Evolutionary conservation across 2,113 vertebrate species (phyloP).

Genomic region (Dicaeum eximium): DNA sequence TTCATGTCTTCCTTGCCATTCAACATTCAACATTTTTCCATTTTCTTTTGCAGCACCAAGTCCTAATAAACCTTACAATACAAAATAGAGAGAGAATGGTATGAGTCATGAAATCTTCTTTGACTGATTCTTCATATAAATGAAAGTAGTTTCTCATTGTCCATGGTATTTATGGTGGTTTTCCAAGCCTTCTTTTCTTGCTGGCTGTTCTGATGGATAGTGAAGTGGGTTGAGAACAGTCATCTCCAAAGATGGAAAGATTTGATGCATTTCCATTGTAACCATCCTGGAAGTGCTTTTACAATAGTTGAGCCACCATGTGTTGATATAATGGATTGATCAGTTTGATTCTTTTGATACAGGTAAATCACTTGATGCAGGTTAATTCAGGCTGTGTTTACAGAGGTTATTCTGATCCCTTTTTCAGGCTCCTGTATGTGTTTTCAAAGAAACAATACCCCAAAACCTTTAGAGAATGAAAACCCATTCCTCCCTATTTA

Average conservation of each 20-base stretch:
- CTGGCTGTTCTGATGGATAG: neutral
- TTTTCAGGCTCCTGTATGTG: neutral
- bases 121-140: neutral
- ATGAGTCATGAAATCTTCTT: neutral
- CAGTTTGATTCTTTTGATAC: neutral
- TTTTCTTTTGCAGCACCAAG: neutral
- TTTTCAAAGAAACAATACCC: neutral
- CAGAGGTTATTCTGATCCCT: neutral
- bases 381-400: conserved; percentile 38
- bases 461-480: neutral
- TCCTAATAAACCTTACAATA: neutral
- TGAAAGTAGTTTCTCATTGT: neutral
- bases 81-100: neutral
- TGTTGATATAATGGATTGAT: neutral
- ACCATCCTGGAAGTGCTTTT: neutral
- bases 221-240: neutral
- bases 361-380: neutral
- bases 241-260: neutral
- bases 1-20: neutral
- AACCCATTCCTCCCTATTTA: conserved; percentile 13
- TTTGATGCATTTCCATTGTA: neutral
- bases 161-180: neutral
- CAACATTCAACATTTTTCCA: neutral
- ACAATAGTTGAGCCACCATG: neutral
- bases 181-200: neutral